These are phyloP conservation scores for Ethmia dodecea DNA, from an alignment of 2,888 invertebrate species.

Conservation along the genomic window DNA sequence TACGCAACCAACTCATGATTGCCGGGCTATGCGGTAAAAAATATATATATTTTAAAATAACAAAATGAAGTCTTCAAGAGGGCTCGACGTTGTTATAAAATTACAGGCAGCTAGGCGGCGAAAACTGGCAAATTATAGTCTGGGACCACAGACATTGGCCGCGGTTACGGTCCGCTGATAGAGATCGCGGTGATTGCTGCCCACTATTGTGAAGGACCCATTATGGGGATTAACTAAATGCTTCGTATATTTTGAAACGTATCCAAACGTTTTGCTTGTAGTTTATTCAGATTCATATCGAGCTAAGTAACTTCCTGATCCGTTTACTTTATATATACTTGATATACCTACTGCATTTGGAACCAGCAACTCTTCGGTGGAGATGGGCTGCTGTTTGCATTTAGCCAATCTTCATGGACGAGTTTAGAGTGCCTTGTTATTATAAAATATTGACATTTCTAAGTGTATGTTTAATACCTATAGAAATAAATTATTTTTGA, in stretches of 20 bases:
- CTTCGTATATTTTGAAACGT: constrained; percentile 16
- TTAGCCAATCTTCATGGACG: no score
- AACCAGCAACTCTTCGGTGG: no score
- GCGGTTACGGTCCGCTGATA: constrained; percentile 45
- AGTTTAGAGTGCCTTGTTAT: no score
- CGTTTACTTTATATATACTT: no score
- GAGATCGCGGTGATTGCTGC: constrained; percentile 48
- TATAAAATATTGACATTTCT: no score
- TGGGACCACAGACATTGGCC: constrained; percentile 47
- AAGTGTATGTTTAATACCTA: no score
- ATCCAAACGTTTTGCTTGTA: background rate
- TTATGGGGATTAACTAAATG: constrained; percentile 44
- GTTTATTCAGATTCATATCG: no score
- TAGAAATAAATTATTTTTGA: no score
- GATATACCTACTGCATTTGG: no score
- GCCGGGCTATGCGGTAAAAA: constrained; percentile 31
- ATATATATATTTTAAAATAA: constrained; percentile 40
- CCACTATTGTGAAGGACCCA: constrained; percentile 49
- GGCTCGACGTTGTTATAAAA: constrained; percentile 53
- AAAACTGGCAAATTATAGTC: constrained; percentile 71
- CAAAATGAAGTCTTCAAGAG: constrained; percentile 60
- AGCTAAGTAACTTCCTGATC: no score
- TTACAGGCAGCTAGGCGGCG: constrained; percentile 66
- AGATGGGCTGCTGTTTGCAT: no score
- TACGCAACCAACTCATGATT: constrained; percentile 45